Base-by-base conservation (phyloP, 2,113 vertebrate genomes). In the Chaetodon trifascialis region DNA sequence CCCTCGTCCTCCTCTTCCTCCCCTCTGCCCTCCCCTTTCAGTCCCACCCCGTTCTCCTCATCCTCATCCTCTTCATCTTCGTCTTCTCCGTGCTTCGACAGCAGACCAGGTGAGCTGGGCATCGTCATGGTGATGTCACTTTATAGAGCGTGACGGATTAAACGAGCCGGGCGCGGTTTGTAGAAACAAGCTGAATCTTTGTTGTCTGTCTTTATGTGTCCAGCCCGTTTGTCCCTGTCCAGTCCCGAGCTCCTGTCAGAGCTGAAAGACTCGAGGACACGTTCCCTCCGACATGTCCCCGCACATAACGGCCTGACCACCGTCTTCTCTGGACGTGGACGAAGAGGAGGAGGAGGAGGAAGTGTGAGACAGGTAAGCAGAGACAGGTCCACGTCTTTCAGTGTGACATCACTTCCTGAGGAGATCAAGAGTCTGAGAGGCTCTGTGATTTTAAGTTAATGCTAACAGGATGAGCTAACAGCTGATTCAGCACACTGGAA, bases 191-290 rank as follows among this genome's bases (percentile, higher is more conserved):
- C 42, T 44, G 42, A 44, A 44, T 30, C 30, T 30, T n/a, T n/a
- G 30, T 44, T 23, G 11, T 42, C 23, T 67, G 19, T 44, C 25
- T 23, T 4, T 77, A 1, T 74, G 55, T 25, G 19, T 55, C 4
- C 84, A 91, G 89, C 46, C 7, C 42, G 58, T 70, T 38, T 84
- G 74, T 87, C 80, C 0, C 82, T 92, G 79, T 88, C 87, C 56
- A 90, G 86, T 16, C 89, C 91, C 0, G 86, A 88, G 46, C 89
- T 92, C 1, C 77, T 92, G 6, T 80, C 80, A 1, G 88, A 92
- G 63, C 76, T 92, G 14, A 88, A 30, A 7, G 51, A 44, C 10
- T 60, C 78, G 4, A 56, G 44, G 46, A 66, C 36, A 9, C 79
- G 54, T 3, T 10, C 63, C 44, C 86, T 90, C 16, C 25, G 83